Evolutionary conservation across 1,140 invertebrate genomes (phyloP), one percentile per base, ranked within the genome.

Genomic region (Chlorops oryzae): DNA sequence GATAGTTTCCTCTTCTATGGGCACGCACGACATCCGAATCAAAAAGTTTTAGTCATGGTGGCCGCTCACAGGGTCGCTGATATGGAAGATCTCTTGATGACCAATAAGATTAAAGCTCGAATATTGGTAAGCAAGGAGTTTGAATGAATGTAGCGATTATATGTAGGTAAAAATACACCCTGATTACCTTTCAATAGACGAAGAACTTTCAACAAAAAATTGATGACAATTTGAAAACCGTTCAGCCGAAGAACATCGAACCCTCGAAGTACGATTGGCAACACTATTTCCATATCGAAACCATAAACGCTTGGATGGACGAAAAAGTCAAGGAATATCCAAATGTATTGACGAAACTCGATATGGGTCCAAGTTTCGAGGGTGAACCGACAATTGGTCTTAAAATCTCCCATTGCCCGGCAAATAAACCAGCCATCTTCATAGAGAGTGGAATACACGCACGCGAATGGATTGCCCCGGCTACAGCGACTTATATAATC

Each of bases 401-500:
- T 0, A 78, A 75, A 53, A 55, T 84, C 5, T 75, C 77, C 1
- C 76, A 78, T 13, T 70, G 74, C 0, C 20, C 51, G 3, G 63
- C 67, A 1, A 75, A 72, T n/a, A 69, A 66, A 20, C 73, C 4
- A 10, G 17, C 2, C 2, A 70, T 84, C 2, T 77, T 83, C 20
- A 60, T 84, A 0, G 82, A 84, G 66, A 80, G 77, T 47, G 82
- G 83, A 1, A 87, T 87, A 17, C 85, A 90, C 62, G 86, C 85
- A 0, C 75, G 87, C 20, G 87, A 89, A 67, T 90, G 87, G 87
- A 84, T 89, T 24, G 70, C 80, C 0, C 78, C 84, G 1, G 84
- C 86, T 0, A 83, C 83, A 2, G 80, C 81, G 0, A 81, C 85
- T 2, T 90, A 82, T 51, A 69, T 90, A 3, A 62, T 86, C 2